Evolutionary conservation across 2,888 invertebrate species (phyloP).

Genomic region (Erebia palarica): DNA sequence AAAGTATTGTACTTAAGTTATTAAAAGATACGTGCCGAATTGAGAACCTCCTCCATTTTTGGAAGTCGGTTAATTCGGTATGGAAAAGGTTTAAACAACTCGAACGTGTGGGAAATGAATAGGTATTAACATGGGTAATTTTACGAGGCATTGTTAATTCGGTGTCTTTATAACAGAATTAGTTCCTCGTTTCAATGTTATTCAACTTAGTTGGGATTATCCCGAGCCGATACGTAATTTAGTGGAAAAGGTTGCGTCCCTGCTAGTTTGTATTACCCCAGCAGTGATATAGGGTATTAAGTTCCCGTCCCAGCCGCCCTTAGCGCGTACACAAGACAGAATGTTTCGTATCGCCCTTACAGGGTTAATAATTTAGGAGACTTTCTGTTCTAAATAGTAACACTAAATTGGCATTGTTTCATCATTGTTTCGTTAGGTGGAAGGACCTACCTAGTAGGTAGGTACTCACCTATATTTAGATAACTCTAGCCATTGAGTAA

Average conservation of each 20-base stretch:
- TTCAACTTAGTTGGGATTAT: constrained; percentile 75
- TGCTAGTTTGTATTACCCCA: constrained; percentile 79
- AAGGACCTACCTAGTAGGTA: too few species aligned
- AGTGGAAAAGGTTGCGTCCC: constrained; percentile 81
- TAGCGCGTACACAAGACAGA: constrained; percentile 80
- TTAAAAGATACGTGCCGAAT: too few species aligned
- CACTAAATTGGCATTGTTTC: constrained; percentile 58
- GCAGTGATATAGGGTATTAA: constrained; percentile 82
- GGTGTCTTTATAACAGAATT: constrained; percentile 62
- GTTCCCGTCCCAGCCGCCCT: constrained; percentile 78
- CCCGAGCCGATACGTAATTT: constrained; percentile 80
- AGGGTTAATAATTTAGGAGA: constrained; percentile 79
- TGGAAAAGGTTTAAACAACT: too few species aligned
- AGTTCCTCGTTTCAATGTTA: constrained; percentile 63
- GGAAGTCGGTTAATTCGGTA: too few species aligned
- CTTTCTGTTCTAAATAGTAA: constrained; percentile 68
- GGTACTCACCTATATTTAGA: too few species aligned
- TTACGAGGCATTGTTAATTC: constrained; percentile 47
- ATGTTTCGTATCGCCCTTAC: constrained; percentile 78
- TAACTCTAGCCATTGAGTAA: too few species aligned
- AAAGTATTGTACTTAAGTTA: too few species aligned
- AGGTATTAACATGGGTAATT: constrained; percentile 11
- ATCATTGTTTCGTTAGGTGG: constrained; percentile 2
- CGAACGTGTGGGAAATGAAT: neutral
- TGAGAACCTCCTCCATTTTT: too few species aligned